Evolutionary conservation across 1,140 invertebrate species (phyloP), one percentile per base, ranked within the genome.

Genomic region (Leptoteleia sp.): DNA sequence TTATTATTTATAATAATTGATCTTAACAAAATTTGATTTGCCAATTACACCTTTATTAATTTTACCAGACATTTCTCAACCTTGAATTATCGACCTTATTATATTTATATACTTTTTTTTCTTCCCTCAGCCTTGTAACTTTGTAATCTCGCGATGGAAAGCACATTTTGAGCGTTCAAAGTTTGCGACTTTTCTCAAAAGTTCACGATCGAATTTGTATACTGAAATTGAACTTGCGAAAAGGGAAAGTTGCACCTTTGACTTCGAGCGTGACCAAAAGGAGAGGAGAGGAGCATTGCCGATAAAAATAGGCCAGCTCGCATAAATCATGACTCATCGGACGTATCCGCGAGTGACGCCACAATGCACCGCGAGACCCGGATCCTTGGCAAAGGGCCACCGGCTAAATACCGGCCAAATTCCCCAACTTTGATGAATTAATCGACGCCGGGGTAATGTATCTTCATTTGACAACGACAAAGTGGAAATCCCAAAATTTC

Each of bases 241-340:
- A 68, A 55, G 64, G n/a, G 50, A 68, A 68, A 68, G 31, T 73
- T 16, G n/a, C 5, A 31, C 35, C 13, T 64, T 64, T 55, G 42
- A 25, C 40, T 19, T 0, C 1, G 25, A n/a, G 17, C 19, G 37
- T 35, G 33, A 57, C 42, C 57, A 38, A 62, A 62, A 37, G 29
- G 59, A 65, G 43, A 37, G 29, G 59, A 65, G 43, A 71, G 25
- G 57, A 42, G 40, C 25, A 11, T 38, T 6, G 35, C 27, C 27
- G 64, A 54, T 78, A 78, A 78, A 78, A 78, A 71, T 78, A 78
- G 67, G 52, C 29, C 13, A 17, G 38, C 29, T 52, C 52, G 59
- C 61, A 71, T 71, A 78, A 78, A 72, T 78, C 76, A 62, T 59
- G 62, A 64, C 59, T 71, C 67, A 78, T 78, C 67, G 67, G 37